Base-by-base conservation (phyloP, 2,888 invertebrate species). In the Sinopyrophorus schimmeli region DNA sequence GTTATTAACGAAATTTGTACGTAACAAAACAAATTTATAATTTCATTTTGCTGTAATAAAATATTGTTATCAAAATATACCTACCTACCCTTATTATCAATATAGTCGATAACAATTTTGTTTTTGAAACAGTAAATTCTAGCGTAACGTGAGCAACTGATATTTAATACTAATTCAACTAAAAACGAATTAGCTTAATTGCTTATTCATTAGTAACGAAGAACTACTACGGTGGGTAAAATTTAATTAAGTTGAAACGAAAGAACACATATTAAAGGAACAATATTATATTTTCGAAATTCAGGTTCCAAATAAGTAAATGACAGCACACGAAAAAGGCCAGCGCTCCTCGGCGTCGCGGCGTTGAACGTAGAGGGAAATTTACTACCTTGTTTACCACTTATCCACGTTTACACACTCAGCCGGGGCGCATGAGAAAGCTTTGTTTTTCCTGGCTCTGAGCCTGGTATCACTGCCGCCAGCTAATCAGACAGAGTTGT, bases 321-420 rank as follows among this genome's bases (percentile, higher is more conserved):
- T 53, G 51, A 54, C 54, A 53, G 38, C 53, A 38, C 47, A 50
- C 53, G 58, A 55, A 51, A 57, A 59, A 57, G 59, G 52, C 49
- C 39, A 57, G 57, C 54, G 51, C 53, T 57, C 53, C 54, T 55
- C 41, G 43, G 30, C 65, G 66, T 64, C 64, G 61, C 58, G 64
- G 62, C 65, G 54, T 55, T 65, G 60, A 64, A 59, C 60, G 64
- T 54, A 56, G 61, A 66, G 63, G 65, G 67, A 72, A 73, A 74
- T 74, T 74, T 74, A 73, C 73, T 73, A 74, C 73, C 72, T 72
- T 74, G 73, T 74, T 74, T 74, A 74, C 73, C 73, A 73, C 73
- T 74, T 73, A 72, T 65, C 71, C 70, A 66, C 71, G 71, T 71
- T 70, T 73, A 73, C 72, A 73, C 72, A 73, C 72, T 72, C 67